phyloP scores from a whole-genome alignment of 2,888 invertebrate species.

The Smittia sp. region DNA sequence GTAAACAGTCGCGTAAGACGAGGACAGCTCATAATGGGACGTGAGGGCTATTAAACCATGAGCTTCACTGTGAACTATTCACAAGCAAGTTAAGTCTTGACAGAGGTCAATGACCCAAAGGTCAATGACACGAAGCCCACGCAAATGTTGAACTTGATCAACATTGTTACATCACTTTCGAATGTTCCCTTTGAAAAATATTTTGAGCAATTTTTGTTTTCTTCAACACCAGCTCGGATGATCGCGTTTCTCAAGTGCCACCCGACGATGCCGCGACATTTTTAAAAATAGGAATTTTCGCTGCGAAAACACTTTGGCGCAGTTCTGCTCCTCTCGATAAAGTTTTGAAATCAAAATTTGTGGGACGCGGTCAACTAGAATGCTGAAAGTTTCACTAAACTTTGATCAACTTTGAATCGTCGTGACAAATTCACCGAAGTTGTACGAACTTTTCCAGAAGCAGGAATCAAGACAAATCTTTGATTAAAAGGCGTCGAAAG shows the following conservation, averaged over 20 bases:
- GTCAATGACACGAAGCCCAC: too few species aligned
- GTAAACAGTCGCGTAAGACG: neutral
- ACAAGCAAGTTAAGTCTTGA: too few species aligned
- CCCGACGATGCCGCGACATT: neutral
- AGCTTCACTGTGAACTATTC: neutral
- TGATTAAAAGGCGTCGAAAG: too few species aligned
- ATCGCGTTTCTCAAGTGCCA: conserved; percentile 4
- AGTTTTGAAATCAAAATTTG: neutral
- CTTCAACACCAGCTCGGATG: neutral
- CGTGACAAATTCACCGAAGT: too few species aligned
- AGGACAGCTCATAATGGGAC: neutral
- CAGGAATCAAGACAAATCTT: too few species aligned
- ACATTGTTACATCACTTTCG: neutral
- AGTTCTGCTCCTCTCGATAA: neutral
- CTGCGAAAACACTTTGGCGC: neutral
- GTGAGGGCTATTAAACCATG: too few species aligned
- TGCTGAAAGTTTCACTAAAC: too few species aligned
- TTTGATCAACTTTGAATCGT: too few species aligned
- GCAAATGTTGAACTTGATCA: too few species aligned
- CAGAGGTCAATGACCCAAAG: too few species aligned
- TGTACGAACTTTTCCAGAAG: too few species aligned
- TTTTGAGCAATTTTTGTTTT: neutral
- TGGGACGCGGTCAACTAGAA: too few species aligned
- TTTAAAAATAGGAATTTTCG: neutral
- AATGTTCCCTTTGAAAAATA: neutral